Evolutionary conservation across 2,113 vertebrate genomes (phyloP).

Genomic region (Lepisosteus osseus): DNA sequence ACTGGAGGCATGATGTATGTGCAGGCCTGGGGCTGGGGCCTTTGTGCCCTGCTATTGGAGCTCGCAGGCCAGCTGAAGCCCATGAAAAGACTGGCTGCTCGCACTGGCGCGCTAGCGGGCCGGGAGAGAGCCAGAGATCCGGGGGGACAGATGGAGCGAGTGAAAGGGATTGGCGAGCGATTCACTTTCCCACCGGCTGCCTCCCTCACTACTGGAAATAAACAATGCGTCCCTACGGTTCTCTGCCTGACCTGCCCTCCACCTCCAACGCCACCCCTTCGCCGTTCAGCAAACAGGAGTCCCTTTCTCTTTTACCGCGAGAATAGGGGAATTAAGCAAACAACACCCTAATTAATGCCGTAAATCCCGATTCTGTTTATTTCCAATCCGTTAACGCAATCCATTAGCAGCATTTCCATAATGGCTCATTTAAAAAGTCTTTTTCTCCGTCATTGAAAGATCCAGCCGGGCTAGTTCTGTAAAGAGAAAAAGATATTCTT

Average conservation of each 20-base stretch:
- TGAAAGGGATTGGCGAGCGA: slow-evolving; percentile 2
- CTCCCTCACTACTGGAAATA: neutral
- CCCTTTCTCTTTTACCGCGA: too few relatives aligned
- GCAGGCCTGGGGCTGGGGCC: neutral
- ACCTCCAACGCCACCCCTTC: neutral
- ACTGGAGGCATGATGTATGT: slow-evolving; percentile 6
- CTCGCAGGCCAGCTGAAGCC: slow-evolving; percentile 1
- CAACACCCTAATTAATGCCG: too few relatives aligned
- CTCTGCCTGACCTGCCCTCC: neutral
- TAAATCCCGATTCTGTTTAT: too few relatives aligned
- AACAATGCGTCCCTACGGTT: neutral
- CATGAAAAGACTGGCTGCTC: neutral
- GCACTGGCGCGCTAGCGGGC: neutral
- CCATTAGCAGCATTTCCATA: too few relatives aligned
- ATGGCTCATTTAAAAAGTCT: too few relatives aligned
- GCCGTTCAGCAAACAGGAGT: too few relatives aligned
- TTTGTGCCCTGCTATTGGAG: neutral
- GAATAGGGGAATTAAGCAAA: too few relatives aligned
- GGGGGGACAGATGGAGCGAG: slow-evolving; percentile 9
- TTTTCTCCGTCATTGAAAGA: too few relatives aligned
- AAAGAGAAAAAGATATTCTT: too few relatives aligned
- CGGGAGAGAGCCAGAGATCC: too few relatives aligned
- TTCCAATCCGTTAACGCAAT: too few relatives aligned
- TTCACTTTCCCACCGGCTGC: slow-evolving; percentile 1
- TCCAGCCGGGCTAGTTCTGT: too few relatives aligned